Conservation (phyloP, 2,888 invertebrate species). For the Rambutsinella grinnellia region DNA sequence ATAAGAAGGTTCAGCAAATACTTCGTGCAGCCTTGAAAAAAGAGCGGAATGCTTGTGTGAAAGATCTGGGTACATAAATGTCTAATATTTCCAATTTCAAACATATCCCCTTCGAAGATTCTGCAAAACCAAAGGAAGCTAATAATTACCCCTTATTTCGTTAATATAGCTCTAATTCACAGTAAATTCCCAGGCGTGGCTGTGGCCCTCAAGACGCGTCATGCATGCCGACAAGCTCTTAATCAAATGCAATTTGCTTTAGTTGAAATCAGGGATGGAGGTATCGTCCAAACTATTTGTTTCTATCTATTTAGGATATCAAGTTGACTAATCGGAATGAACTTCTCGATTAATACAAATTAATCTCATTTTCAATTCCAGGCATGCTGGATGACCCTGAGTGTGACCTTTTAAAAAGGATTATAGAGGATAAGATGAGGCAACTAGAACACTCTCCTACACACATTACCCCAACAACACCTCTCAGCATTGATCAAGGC, state of each 20-base stretch:
- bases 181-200: constrained; percentile 75
- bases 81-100: not conserved
- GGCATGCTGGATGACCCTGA: constrained; percentile 76
- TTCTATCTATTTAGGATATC: not conserved
- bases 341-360: not conserved
- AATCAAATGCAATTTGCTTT: constrained; percentile 74
- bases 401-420: constrained; percentile 71
- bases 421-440: constrained; percentile 75
- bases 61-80: constrained; percentile 70
- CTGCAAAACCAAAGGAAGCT: too few relatives aligned
- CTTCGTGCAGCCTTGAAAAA: constrained; percentile 65
- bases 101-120: not conserved
- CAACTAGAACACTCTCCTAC: constrained; percentile 67
- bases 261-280: constrained; percentile 73
- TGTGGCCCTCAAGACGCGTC: constrained; percentile 76
- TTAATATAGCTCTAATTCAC: constrained; percentile 71
- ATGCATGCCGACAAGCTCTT: constrained; percentile 75
- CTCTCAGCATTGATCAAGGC: not conserved
- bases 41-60: constrained; percentile 71
- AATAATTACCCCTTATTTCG: too few relatives aligned
- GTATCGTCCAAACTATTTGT: constrained; percentile 63
- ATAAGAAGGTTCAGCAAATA: constrained; percentile 68
- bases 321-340: too few relatives aligned
- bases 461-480: constrained; percentile 67
- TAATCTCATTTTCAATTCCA: constrained; percentile 38